Evolutionary conservation across 2,888 invertebrate genomes (phyloP).

Genomic region (Bibio marci): DNA sequence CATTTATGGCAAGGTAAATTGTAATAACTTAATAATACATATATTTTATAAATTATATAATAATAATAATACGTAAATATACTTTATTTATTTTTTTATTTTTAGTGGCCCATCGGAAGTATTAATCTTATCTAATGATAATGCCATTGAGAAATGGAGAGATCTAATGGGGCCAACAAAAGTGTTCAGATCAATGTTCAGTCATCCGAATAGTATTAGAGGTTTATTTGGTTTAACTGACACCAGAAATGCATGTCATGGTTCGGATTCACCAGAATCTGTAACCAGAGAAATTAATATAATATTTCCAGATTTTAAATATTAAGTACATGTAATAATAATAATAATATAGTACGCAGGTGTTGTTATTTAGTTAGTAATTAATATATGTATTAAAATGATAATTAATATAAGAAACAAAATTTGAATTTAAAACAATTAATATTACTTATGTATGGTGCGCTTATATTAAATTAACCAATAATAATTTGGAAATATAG

Average conservation of each 20-base stretch:
- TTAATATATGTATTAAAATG: no score
- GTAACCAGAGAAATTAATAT: constrained; percentile 61
- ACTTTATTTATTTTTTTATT: constrained; percentile 12
- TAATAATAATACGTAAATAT: constrained; percentile 1
- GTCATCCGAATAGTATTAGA: constrained; percentile 60
- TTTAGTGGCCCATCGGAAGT: constrained; percentile 71
- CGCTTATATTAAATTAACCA: no score
- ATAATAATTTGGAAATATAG: no score
- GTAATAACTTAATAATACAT: neutral
- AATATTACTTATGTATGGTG: no score
- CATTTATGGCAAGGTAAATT: constrained; percentile 61
- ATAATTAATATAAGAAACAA: no score
- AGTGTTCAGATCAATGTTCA: constrained; percentile 61
- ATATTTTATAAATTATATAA: neutral
- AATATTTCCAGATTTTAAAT: constrained; percentile 64
- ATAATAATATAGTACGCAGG: no score
- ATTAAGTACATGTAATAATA: no score
- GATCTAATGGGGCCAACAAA: constrained; percentile 79
- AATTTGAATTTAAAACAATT: no score
- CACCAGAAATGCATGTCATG: constrained; percentile 87
- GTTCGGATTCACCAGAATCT: constrained; percentile 62
- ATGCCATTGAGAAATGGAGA: constrained; percentile 71
- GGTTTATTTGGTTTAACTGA: constrained; percentile 80
- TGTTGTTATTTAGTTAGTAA: no score
- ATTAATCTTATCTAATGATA: constrained; percentile 55